Evolutionary conservation across 2,888 invertebrate genomes (phyloP).

Genomic region (Sisyra terminalis): DNA sequence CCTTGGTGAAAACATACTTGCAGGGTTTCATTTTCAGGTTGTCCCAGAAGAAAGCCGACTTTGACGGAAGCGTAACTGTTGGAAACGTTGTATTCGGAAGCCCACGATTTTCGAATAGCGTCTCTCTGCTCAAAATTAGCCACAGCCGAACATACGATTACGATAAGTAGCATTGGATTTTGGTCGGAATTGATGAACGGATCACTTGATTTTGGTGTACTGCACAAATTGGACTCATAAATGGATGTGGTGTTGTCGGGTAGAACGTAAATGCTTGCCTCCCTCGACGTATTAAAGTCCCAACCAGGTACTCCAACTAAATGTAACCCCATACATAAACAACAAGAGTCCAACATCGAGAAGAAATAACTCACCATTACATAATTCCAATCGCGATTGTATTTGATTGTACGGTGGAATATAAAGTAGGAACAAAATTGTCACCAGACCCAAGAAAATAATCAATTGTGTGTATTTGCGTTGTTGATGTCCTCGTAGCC

Average conservation of each 20-base stretch:
- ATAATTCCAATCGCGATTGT: constrained; percentile 8
- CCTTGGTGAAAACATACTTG: constrained; percentile 29
- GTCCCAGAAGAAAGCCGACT: constrained; percentile 42
- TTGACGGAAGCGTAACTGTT: constrained; percentile 20
- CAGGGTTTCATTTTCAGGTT: constrained; percentile 33
- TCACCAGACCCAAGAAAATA: constrained; percentile 11
- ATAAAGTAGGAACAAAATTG: constrained; percentile 12
- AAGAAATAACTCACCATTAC: constrained; percentile 3
- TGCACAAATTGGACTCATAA: constrained; percentile 42
- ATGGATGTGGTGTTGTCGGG: constrained; percentile 51
- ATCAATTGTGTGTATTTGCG: constrained; percentile 12
- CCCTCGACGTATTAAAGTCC: constrained; percentile 56
- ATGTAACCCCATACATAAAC: constrained; percentile 11
- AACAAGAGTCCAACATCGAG: background rate
- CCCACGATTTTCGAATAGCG: constrained; percentile 61
- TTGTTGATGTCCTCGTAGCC: background rate
- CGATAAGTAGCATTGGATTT: constrained; percentile 38
- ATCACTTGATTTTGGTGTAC: constrained; percentile 8
- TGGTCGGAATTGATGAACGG: constrained; percentile 18
- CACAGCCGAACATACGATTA: constrained; percentile 61
- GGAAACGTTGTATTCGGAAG: constrained; percentile 22
- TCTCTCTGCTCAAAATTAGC: constrained; percentile 44
- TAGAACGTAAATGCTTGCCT: constrained; percentile 52
- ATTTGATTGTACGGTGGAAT: constrained; percentile 13
- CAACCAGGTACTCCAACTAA: constrained; percentile 44